phyloP scores from a whole-genome alignment of 1,140 invertebrate species.

The Zaprionus tsacasi region DNA sequence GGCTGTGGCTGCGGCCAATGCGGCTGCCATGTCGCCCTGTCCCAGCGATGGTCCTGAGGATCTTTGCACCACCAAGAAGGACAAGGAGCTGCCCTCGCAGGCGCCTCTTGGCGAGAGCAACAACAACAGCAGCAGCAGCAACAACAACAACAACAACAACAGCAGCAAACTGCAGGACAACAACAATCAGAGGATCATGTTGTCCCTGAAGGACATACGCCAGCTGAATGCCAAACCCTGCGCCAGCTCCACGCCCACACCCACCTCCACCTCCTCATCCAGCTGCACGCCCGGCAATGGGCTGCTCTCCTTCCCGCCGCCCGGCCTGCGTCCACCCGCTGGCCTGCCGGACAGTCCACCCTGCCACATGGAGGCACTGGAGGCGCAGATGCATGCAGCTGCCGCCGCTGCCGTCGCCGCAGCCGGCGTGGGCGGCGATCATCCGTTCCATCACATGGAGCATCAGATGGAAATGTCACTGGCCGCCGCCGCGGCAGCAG shows the following conservation, averaged over 20 bases:
- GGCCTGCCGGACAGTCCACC: slow-evolving; percentile 68
- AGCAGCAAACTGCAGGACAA: slow-evolving; percentile 81
- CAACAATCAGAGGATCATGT: slow-evolving; percentile 82
- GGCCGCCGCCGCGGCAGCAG: slow-evolving; percentile 73
- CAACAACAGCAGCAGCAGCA: slow-evolving; percentile 50
- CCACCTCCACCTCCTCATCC: slow-evolving; percentile 48
- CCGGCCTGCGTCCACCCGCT: slow-evolving; percentile 64
- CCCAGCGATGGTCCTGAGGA: slow-evolving; percentile 84
- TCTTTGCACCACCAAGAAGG: slow-evolving; percentile 85
- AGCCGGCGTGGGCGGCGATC: slow-evolving; percentile 64
- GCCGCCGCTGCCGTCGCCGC: slow-evolving; percentile 74
- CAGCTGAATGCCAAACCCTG: slow-evolving; percentile 79
- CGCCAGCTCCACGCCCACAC: slow-evolving; percentile 67
- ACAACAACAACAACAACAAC: slow-evolving; percentile 75
- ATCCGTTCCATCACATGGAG: slow-evolving; percentile 83
- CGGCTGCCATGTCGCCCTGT: slow-evolving; percentile 66
- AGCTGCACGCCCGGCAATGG: slow-evolving; percentile 49
- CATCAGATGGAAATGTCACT: slow-evolving; percentile 83
- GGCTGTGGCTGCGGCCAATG: slow-evolving; percentile 64
- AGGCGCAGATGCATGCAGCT: slow-evolving; percentile 81
- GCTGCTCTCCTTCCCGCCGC: slow-evolving; percentile 59
- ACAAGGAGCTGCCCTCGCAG: slow-evolving; percentile 46
- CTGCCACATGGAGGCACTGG: slow-evolving; percentile 77
- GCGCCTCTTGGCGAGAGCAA: slow-evolving; percentile 20
- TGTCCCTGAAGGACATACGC: slow-evolving; percentile 81